Evolutionary conservation across 2,888 invertebrate genomes (phyloP), one percentile per base, ranked within the genome.

Genomic region (Pollenia labialis): DNA sequence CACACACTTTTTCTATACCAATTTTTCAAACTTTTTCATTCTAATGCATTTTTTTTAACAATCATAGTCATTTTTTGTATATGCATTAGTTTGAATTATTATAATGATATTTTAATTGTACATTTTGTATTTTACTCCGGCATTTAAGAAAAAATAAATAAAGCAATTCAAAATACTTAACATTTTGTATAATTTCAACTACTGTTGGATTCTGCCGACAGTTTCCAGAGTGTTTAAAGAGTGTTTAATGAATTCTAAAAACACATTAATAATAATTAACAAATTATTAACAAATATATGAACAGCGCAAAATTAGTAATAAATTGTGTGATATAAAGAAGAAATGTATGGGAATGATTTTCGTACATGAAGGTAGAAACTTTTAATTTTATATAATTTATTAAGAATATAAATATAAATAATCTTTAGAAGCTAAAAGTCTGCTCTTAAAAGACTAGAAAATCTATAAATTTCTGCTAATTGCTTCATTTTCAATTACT

Each of bases 51-150:
- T 48, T 75, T 42, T 54, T 75, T 62, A 12, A 2, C 46, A 72
- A 42, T 54, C 50, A 16, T 58, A 40, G 4, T 52, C 56, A 64
- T 69, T 60, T 32, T 32, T 12, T 50, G 79, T 50, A 86, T 82
- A 74, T 50, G 74, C 81, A 54, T 69, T 62, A 56, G 48, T 69
- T 56, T 56, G 46, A 75, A 79, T 62, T 85, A 85, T 79, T 82
- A 79, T 64, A 86, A 86, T 86, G 75, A 75, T 74, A 79, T 86
- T 82, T 82, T 82, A 86, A 86, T 86, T 82, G 82, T 54, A 52
- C 52, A 66, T 72, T 85, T 85, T 68, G 54, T 69, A 69, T 71
- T 56, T 62, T 7, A 3, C 14, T 46, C 4, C 42, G 75, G 42
- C 50, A 46, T 58, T 58, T 81, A 4, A 62, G 52, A n/a, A 11